Evolutionary conservation across 2,888 invertebrate genomes (phyloP), one percentile per base, ranked within the genome.

Genomic region (Harpalus rubripes): DNA sequence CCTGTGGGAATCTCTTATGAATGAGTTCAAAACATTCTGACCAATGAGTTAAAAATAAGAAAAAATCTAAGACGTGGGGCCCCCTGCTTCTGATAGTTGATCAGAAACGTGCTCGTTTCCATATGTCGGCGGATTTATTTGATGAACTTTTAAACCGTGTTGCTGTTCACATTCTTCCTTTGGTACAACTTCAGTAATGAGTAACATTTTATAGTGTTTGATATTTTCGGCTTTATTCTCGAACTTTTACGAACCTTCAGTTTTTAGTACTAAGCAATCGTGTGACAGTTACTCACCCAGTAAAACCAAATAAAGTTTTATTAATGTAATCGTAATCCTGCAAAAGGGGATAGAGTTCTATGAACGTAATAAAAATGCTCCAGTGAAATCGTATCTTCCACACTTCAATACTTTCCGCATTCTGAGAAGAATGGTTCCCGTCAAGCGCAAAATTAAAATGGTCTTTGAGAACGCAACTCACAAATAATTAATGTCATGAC

Each of bases 401-500:
- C 39, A 15, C 39, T 68, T 68, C 68, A 68, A 68, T 68, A 68
- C 26, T 63, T 26, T n/a, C 26, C 39, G n/a, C 68, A 32, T 4
- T 18, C 8, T 22, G n/a, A 32, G 39, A 65, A 65, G 65, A 68
- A 68, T 68, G 15, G 32, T 4, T 68, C 68, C 5, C 39, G 15
- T 15, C 68, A 68, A 39, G 68, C 68, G 68, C 68, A 68, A 68
- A 68, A 68, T 68, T 68, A 68, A 68, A 68, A 68, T 26, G 68
- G 68, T 68, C 68, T 68, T 68, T 68, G 68, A 12, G 68, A 68
- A 2, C 22, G 68, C 68, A 68, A 68, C 68, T 68, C 39, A 39
- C 32, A 68, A 68, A 68, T 68, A 68, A 68, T 68, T 68, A 68
- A 39, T 68, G 68, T 68, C 68, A 68, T 39, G 68, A 68, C 68